These are phyloP conservation scores for Ictidomys tridecemlineatus DNA, from an alignment of 2,113 vertebrate species.

Conservation along the genomic window DNA sequence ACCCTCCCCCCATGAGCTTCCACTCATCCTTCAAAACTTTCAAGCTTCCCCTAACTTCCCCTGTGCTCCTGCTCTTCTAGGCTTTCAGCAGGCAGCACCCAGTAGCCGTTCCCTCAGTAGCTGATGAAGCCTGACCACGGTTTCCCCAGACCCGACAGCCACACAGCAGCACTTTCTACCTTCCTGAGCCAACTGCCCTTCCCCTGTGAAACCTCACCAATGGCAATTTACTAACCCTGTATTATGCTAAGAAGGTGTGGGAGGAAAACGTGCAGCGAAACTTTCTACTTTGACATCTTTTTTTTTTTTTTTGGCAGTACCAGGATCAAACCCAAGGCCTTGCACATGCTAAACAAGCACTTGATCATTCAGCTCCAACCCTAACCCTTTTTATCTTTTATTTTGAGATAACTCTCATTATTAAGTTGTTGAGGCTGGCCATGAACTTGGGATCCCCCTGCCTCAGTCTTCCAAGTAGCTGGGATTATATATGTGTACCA, in stretches of 20 bases:
- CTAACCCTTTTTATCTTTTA: too few relatives aligned
- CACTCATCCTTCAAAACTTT: neutral
- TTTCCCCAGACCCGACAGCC: neutral
- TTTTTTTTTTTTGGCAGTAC: neutral
- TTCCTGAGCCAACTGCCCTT: constrained; percentile 9
- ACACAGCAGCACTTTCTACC: neutral
- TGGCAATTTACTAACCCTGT: neutral
- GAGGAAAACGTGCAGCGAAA: neutral
- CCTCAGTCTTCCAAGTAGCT: too few relatives aligned
- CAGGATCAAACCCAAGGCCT: too few relatives aligned
- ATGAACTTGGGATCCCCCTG: too few relatives aligned
- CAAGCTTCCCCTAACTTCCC: neutral
- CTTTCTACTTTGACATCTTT: neutral
- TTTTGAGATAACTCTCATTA: too few relatives aligned
- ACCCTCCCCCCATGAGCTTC: neutral
- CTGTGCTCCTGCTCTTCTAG: neutral
- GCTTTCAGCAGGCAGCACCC: neutral
- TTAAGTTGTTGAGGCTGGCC: too few relatives aligned
- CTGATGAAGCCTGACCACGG: neutral
- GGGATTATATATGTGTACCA: too few relatives aligned
- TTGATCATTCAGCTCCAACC: too few relatives aligned
- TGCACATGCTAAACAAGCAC: too few relatives aligned
- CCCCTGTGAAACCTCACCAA: neutral
- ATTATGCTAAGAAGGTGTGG: neutral
- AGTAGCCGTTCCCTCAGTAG: neutral